These are phyloP conservation scores for Burhinus oedicnemus DNA, from an alignment of 2,113 vertebrate species.

Conservation along the genomic window DNA sequence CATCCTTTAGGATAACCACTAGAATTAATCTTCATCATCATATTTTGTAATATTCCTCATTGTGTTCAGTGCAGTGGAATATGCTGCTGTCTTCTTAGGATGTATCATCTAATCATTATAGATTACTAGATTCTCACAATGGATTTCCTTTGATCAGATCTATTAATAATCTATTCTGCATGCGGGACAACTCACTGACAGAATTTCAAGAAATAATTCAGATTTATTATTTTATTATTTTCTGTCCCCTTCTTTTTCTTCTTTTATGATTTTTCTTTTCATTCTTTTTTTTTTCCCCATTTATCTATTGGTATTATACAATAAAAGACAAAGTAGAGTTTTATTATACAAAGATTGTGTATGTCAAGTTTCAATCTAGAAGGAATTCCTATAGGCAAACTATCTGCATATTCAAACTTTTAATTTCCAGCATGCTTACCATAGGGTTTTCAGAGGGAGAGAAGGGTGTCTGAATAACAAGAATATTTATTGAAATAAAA, in stretches of 20 bases:
- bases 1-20: not conserved
- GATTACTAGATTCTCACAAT: not conserved
- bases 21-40: not conserved
- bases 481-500: not conserved
- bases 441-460: not conserved
- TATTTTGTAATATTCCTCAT: not conserved
- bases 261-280: not conserved
- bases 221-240: not conserved
- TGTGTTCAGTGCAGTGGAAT: not conserved
- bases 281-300: not conserved
- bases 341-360: not conserved
- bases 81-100: not conserved
- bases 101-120: not conserved
- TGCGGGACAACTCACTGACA: not conserved
- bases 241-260: not conserved
- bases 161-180: conserved; percentile 2
- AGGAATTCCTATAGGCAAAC: not conserved
- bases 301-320: not conserved
- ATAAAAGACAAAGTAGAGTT: not conserved
- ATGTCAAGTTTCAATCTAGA: not conserved
- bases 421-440: not conserved
- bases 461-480: not conserved
- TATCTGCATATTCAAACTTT: not conserved
- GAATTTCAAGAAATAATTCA: not conserved
- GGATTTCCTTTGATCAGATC: not conserved